Base-by-base conservation (phyloP, 2,888 invertebrate species). In the Diarsia dahlii region DNA sequence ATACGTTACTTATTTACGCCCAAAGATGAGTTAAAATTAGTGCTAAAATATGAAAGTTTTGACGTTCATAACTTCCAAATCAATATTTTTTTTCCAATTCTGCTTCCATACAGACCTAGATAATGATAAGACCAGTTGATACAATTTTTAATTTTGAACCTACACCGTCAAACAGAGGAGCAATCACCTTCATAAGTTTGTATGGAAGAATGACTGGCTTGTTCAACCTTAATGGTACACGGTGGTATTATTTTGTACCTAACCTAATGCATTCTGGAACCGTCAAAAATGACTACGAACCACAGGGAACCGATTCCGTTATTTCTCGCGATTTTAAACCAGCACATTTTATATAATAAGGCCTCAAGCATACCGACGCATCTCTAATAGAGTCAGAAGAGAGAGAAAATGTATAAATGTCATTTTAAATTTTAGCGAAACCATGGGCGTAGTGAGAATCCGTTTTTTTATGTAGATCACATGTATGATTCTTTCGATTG, bases 341-440 rank as follows among this genome's bases (percentile, higher is more conserved):
- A 85, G 78, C 85, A 81, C 85, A 76, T 76, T 74, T 68, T 62
- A 73, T 74, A 50, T 34, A 34, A 71, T 85, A 86, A 86, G 86
- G 86, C 86, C 86, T 86, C 86, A 77, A 84, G 86, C 86, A 86
- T 78, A 84, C 86, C 84, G 67, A 78, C 81, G 39, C 73, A 64
- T 79, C 79, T 81, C 71, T 74, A 65, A 28, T 28, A 28, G 74
- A 72, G 63, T 67, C 60, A 52, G 63, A 82, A 76, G 72, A 68
- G 28, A 72, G 66, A 50, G 28, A 72, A 34, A 65, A 75, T 12
- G 54, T 58, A 34, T 50, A 50, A 68, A 66, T 50, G 60, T 39
- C 56, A 62, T 77, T 56, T 56, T 48, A 20, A 8, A 18, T 39
- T 71, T 34, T 56, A 79, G 52, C 18, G 20, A 39, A 20, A 50